These are phyloP conservation scores for Cairina moschata DNA, from an alignment of 2,113 vertebrate species.

Conservation along the genomic window DNA sequence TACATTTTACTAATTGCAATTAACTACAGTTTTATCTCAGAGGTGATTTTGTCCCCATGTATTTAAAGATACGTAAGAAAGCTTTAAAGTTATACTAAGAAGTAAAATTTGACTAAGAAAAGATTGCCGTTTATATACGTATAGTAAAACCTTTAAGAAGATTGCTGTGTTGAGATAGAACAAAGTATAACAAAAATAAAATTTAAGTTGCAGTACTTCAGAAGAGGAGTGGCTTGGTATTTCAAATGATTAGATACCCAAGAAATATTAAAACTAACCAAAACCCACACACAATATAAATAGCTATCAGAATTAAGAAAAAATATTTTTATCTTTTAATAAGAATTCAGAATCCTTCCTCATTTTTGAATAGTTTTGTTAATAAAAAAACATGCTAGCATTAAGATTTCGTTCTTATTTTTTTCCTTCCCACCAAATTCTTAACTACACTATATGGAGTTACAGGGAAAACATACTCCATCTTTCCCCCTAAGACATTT, in stretches of 20 bases:
- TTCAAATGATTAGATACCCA: background rate
- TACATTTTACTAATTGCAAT: background rate
- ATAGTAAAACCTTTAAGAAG: background rate
- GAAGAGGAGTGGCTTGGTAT: background rate
- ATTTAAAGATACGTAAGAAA: background rate
- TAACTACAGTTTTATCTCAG: background rate
- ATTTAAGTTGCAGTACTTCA: background rate
- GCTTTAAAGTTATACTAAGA: background rate
- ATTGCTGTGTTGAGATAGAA: background rate
- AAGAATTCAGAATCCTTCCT: background rate
- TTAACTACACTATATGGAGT: background rate
- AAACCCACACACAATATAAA: background rate
- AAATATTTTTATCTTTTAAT: too few species aligned
- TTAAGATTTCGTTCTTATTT: background rate
- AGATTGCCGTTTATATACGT: background rate
- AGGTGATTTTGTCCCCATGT: background rate
- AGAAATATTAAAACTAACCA: background rate
- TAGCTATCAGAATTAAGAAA: background rate
- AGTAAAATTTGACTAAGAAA: background rate
- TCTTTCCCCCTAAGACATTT: background rate
- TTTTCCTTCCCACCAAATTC: background rate
- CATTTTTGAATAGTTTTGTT: background rate
- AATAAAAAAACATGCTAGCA: background rate
- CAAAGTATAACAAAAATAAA: rapidly evolving
- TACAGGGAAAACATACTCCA: background rate